Percentiles rank a stretch among this genome's conserved stretches.
Conservation (phyloP, 2,113 vertebrate species). For the Rafetus swinhoei region DNA sequence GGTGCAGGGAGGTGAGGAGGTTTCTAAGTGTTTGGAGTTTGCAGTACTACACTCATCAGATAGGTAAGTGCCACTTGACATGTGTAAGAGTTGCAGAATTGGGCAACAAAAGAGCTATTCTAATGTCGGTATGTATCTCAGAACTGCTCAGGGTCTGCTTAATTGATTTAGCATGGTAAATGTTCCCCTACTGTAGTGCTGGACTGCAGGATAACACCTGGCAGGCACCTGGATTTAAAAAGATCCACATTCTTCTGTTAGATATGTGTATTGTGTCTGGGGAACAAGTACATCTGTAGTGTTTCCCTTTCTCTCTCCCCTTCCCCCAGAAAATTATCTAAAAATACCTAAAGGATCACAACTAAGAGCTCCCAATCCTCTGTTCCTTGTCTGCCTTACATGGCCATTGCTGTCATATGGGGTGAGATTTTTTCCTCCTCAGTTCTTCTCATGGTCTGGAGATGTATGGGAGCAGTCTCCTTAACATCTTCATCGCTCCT, state of each 20-base stretch:
- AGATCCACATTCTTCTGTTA: not conserved
- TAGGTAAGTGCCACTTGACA: not conserved
- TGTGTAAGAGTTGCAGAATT: not conserved
- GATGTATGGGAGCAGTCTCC: not conserved
- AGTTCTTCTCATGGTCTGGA: not conserved
- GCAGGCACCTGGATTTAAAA: not conserved
- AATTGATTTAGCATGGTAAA: accelerated
- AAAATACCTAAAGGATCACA: constrained; percentile 18
- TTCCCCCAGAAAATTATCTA: not conserved
- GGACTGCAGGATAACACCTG: not conserved
- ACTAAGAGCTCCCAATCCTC: not conserved
- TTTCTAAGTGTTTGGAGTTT: not conserved
- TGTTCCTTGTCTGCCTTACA: not conserved
- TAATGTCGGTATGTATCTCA: not conserved
- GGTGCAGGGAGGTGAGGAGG: not conserved
- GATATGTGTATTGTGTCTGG: not conserved
- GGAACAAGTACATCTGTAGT: constrained; percentile 34
- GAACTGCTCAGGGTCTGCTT: not conserved
- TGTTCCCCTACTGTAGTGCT: not conserved
- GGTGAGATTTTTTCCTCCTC: not conserved
- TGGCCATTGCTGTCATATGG: not conserved
- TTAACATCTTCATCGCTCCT: accelerated
- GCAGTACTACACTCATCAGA: not conserved
- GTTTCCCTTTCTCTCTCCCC: not conserved
- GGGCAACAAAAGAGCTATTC: not conserved